Percentiles rank a stretch among this genome's conserved stretches.
These are phyloP conservation scores for Leptothorax acervorum DNA, from an alignment of 2,888 invertebrate species.

Conservation along the genomic window DNA sequence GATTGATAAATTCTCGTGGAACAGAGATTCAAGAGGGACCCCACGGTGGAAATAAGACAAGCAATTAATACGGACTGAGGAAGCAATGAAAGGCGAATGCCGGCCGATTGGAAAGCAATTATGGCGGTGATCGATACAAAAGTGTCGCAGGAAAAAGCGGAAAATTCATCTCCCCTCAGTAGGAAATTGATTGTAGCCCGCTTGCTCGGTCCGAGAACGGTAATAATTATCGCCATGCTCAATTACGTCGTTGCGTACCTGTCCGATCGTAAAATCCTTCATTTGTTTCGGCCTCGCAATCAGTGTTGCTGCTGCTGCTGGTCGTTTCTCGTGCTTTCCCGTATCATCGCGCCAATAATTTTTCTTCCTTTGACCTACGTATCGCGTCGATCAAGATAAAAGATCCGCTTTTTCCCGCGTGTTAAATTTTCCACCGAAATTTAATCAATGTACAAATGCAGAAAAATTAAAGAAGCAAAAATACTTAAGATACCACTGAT, in stretches of 20 bases:
- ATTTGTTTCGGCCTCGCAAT: conserved; percentile 53
- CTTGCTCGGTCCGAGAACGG: conserved; percentile 57
- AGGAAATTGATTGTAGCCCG: conserved; percentile 66
- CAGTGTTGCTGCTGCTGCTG: conserved; percentile 3
- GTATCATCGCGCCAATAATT: conserved; percentile 27
- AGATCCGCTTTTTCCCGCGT: neutral
- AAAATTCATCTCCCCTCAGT: conserved; percentile 59
- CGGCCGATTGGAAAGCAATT: conserved; percentile 57
- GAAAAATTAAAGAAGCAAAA: neutral
- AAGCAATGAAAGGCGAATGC: conserved; percentile 39
- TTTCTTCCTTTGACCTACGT: neutral
- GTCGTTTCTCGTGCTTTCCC: conserved; percentile 9
- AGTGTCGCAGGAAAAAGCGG: conserved; percentile 50
- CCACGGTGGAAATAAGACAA: conserved; percentile 16
- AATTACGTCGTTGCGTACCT: conserved; percentile 70
- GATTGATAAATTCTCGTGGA: conserved; percentile 43
- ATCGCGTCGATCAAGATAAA: neutral
- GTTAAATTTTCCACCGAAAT: neutral
- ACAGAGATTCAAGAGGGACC: neutral
- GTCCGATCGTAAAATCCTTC: conserved; percentile 67
- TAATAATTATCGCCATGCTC: conserved; percentile 76
- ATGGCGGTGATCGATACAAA: conserved; percentile 44
- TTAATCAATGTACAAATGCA: neutral
- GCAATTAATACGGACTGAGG: conserved; percentile 55
- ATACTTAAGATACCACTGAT: neutral